A percentile compares a stretch with the other conserved stretches of the same genome.
phyloP scores from a whole-genome alignment of 2,797 vertebrate species.

The Thamnophis elegans region DNA sequence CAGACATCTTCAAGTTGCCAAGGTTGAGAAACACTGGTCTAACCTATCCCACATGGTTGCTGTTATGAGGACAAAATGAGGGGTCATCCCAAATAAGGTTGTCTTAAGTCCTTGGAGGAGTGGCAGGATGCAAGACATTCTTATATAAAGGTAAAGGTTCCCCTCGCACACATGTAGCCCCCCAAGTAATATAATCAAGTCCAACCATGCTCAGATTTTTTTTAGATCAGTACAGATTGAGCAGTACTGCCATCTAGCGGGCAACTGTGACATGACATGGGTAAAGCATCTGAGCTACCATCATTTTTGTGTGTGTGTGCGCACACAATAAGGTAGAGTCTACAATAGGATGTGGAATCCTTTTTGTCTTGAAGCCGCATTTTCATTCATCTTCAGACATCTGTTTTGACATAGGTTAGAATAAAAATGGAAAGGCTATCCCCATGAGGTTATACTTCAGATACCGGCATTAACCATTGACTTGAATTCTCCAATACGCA shows the following conservation, averaged over 20 bases:
- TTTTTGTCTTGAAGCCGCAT: not conserved
- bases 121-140: not conserved
- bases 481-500: fast-evolving
- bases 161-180: not conserved
- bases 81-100: not conserved
- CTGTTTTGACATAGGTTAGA: not conserved
- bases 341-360: not conserved
- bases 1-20: no score
- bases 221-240: not conserved
- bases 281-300: not conserved
- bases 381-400: not conserved
- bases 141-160: not conserved
- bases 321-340: not conserved
- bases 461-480: not conserved
- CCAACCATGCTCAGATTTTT: not conserved
- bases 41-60: not conserved
- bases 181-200: not conserved
- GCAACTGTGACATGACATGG: not conserved
- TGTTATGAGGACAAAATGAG: not conserved
- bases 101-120: not conserved
- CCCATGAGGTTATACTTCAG: not conserved
- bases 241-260: not conserved
- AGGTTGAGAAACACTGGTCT: no score
- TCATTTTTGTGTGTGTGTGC: not conserved
- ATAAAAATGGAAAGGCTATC: not conserved